Conservation (phyloP, 2,797 vertebrate species). For the Gymnothorax javanicus region DNA sequence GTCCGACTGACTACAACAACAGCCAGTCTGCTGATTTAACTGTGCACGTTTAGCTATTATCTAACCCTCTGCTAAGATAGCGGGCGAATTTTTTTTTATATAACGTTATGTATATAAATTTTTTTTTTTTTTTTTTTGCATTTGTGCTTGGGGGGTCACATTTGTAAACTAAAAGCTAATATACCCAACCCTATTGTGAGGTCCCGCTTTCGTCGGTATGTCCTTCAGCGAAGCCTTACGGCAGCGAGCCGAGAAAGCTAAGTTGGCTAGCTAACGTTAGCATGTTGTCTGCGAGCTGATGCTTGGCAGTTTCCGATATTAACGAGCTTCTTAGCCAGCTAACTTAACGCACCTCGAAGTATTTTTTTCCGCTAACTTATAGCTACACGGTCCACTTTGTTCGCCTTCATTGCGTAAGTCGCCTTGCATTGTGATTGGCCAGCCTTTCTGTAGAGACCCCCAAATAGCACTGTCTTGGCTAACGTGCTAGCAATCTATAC, state of each 20-base stretch:
- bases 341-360: conserved; percentile 28
- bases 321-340: not conserved
- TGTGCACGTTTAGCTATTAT: no score
- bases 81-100: no score
- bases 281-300: not conserved
- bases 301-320: conserved; percentile 14
- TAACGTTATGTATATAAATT: conserved; percentile 31
- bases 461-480: not conserved
- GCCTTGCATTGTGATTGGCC: not conserved
- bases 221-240: not conserved
- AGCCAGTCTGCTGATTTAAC: no score
- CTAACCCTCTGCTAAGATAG: no score
- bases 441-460: not conserved
- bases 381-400: not conserved
- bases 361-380: not conserved
- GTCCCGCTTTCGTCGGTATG: not conserved
- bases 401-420: not conserved
- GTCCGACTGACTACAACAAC: no score
- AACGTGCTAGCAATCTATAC: not conserved
- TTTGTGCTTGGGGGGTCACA: conserved; percentile 19
- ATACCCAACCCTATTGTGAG: conserved; percentile 25
- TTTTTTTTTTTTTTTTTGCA: no score
- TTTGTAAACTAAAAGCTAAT: conserved; percentile 43
- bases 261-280: conserved; percentile 31
- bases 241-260: conserved; percentile 55